Evolutionary conservation across 2,888 invertebrate genomes (phyloP), one percentile per base, ranked within the genome.

Genomic region (Stenotaenia linearis): DNA sequence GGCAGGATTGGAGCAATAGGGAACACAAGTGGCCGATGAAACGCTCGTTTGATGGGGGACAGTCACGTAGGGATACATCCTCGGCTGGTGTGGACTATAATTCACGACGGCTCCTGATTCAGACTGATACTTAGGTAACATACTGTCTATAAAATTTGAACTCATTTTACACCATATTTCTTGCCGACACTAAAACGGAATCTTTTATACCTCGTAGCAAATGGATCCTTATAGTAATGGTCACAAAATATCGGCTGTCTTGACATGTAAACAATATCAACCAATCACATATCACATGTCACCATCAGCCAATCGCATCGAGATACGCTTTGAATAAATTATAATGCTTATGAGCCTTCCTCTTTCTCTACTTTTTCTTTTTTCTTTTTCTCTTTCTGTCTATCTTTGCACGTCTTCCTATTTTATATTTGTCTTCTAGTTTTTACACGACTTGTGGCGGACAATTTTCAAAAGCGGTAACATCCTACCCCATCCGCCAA

Each of bases 141-240:
- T 95, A 91, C 94, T 95, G 93, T 96, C 95, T 90, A 96, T 94
- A 91, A 95, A 96, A 92, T 95, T 96, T 91, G 95, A 95, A 91
- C 92, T 94, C 95, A 96, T 96, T 91, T 92, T 92, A 87, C 82
- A 81, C 82, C 82, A 82, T 82, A 79, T 80, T 82, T 82, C 79
- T 80, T 77, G 82, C 82, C 81, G 75, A 79, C 79, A 79, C 77
- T 75, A 79, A 79, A 80, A 80, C 77, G 78, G 84, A 84, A 85
- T 80, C 79, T 81, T 81, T 80, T 81, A 78, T 78, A 82, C 80
- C 81, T 81, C 81, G 82, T 82, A 80, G 77, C 80, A 80, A 80
- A 80, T 81, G 80, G 81, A 79, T 79, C 80, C 80, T 80, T 80
- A 79, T 74, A 50, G 78, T 80, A 81, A 78, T 80, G 80, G 79